Evolutionary conservation across 1,140 invertebrate genomes (phyloP).

Genomic region (Zaprionus inermis): DNA sequence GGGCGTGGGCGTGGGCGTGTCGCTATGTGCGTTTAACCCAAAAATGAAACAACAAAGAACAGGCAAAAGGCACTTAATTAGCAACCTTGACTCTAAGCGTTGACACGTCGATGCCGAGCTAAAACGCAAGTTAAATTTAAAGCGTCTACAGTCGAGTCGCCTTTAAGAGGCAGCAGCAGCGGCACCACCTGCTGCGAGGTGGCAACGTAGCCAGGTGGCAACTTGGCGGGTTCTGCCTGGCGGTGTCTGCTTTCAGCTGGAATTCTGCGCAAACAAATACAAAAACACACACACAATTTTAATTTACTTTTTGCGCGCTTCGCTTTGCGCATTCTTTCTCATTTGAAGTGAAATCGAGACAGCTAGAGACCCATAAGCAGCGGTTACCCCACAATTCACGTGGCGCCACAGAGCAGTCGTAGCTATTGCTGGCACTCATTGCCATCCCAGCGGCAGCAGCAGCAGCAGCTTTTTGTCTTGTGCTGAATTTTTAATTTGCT

Average conservation of each 20-base stretch:
- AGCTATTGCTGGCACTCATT: slow-evolving; percentile 41
- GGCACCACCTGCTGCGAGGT: slow-evolving; percentile 10
- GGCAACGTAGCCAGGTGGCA: neutral
- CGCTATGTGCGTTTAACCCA: slow-evolving; percentile 59
- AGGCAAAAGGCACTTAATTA: slow-evolving; percentile 71
- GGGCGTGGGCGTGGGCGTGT: slow-evolving; percentile 16
- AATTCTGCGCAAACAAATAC: slow-evolving; percentile 76
- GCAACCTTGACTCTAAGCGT: slow-evolving; percentile 73
- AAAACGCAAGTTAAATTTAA: slow-evolving; percentile 24
- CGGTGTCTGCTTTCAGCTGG: slow-evolving; percentile 39
- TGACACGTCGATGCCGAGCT: slow-evolving; percentile 10
- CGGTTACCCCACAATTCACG: slow-evolving; percentile 53
- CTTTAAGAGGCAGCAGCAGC: slow-evolving; percentile 54
- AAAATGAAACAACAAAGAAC: slow-evolving; percentile 34
- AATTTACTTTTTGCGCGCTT: slow-evolving; percentile 76
- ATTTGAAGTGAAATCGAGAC: slow-evolving; percentile 79
- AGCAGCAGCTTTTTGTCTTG: slow-evolving; percentile 57
- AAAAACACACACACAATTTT: slow-evolving; percentile 75
- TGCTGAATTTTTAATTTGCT: slow-evolving; percentile 80
- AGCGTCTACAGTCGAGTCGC: slow-evolving; percentile 8
- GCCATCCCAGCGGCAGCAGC: slow-evolving; percentile 13
- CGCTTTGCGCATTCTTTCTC: slow-evolving; percentile 58
- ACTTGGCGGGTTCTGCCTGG: slow-evolving; percentile 11
- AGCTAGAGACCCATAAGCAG: slow-evolving; percentile 73
- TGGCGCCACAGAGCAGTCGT: slow-evolving; percentile 28